A percentile compares a stretch with the other conserved stretches of the same genome.
Conservation (phyloP, 2,113 vertebrate genomes). For the Saimiri boliviensis region DNA sequence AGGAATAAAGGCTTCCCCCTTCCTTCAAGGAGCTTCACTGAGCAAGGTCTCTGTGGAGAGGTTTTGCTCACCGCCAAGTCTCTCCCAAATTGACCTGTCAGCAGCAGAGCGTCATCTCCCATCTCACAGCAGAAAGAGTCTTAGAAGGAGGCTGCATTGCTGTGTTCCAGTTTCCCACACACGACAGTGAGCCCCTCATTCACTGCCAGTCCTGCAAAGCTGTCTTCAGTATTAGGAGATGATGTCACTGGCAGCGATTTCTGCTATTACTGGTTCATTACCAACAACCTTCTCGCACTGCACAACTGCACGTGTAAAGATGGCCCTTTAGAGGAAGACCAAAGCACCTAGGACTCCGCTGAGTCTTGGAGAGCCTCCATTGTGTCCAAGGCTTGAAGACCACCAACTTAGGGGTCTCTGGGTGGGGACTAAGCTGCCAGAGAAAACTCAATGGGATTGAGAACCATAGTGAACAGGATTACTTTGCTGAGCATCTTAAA, state of each 20-base stretch:
- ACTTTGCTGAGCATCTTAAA: background rate
- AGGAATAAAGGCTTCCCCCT: background rate
- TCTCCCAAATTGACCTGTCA: background rate
- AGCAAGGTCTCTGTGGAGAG: background rate
- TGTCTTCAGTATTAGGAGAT: background rate
- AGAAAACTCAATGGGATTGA: background rate
- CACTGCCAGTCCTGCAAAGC: background rate
- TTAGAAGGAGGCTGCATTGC: background rate
- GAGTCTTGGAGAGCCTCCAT: background rate
- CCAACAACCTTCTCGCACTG: too few species aligned
- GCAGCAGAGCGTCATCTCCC: background rate
- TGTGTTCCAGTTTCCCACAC: background rate
- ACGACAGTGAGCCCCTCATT: background rate
- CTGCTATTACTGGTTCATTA: background rate
- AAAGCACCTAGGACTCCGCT: background rate
- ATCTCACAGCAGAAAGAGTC: background rate
- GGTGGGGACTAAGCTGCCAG: background rate
- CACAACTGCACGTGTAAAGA: background rate
- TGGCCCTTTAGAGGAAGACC: background rate
- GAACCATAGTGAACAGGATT: background rate
- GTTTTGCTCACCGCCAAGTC: background rate
- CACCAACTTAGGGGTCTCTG: background rate
- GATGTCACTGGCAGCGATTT: background rate
- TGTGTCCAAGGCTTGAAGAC: background rate
- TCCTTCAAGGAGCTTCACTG: background rate